Conservation (phyloP, 2,113 vertebrate species). For the Brachyistius frenatus region DNA sequence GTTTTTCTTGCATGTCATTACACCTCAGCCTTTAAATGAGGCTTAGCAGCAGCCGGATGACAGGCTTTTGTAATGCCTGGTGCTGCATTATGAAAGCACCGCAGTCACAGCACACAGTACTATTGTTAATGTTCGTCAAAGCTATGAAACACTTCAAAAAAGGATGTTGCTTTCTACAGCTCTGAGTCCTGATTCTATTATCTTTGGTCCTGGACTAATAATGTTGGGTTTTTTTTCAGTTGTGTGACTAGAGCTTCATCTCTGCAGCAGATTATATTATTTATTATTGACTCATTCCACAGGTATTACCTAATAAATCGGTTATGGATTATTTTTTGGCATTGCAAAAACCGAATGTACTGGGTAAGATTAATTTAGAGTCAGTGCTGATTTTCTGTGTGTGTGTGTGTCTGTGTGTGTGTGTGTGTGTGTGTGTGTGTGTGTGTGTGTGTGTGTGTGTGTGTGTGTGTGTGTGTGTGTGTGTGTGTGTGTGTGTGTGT, state of each 20-base stretch:
- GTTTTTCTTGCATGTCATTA: constrained; percentile 32
- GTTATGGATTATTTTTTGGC: constrained; percentile 64
- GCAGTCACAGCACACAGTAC: constrained; percentile 21
- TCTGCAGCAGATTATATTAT: constrained; percentile 64
- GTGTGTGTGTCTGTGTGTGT: no score
- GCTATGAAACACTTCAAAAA: constrained; percentile 49
- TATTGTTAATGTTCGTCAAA: constrained; percentile 56
- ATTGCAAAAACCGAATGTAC: constrained; percentile 26
- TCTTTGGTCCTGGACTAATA: constrained; percentile 33
- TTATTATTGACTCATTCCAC: constrained; percentile 66
- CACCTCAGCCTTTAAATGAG: constrained; percentile 48
- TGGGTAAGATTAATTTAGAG: constrained; percentile 36
- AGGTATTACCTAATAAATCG: constrained; percentile 65
- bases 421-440: no score
- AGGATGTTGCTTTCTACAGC: constrained; percentile 38
- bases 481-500: no score
- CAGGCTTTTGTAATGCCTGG: constrained; percentile 57
- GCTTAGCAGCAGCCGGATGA: constrained; percentile 46
- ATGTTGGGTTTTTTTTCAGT: constrained; percentile 44
- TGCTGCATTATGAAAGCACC: constrained; percentile 50
- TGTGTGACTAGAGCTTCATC: constrained; percentile 57
- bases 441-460: no score
- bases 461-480: no score
- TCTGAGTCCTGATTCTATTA: constrained; percentile 56
- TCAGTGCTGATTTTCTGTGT: constrained; percentile 28